Evolutionary conservation across 2,888 invertebrate species (phyloP).

Genomic region (Xiphydria camelus): DNA sequence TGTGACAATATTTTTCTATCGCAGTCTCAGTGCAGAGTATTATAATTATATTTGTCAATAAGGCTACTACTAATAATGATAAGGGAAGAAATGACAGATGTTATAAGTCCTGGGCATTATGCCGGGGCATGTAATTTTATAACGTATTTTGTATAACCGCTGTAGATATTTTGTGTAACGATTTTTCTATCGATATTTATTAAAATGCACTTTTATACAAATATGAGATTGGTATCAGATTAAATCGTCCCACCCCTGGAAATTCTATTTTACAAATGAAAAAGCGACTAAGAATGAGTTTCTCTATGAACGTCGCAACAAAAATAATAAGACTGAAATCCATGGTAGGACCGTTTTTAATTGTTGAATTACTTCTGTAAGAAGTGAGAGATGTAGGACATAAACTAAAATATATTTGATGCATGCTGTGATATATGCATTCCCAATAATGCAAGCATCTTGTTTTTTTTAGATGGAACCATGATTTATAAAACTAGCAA

Average conservation of each 20-base stretch:
- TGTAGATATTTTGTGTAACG: conserved; percentile 54
- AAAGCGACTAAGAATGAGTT: too few relatives aligned
- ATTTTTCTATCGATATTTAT: conserved; percentile 54
- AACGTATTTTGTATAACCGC: conserved; percentile 49
- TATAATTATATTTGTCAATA: conserved; percentile 41
- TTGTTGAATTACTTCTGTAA: too few relatives aligned
- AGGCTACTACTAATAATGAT: conserved; percentile 28
- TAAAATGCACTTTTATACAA: conserved; percentile 53
- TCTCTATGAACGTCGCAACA: not conserved
- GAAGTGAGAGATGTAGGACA: too few relatives aligned
- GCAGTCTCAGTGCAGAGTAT: conserved; percentile 45
- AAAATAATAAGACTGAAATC: not conserved
- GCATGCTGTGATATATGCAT: too few relatives aligned
- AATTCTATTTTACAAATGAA: not conserved
- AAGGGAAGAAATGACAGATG: conserved; percentile 35
- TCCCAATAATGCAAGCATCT: too few relatives aligned
- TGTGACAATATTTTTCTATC: conserved; percentile 49
- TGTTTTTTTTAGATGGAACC: too few relatives aligned
- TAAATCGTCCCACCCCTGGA: too few relatives aligned
- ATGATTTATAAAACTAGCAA: too few relatives aligned
- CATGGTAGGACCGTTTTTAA: too few relatives aligned
- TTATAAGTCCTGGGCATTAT: conserved; percentile 38
- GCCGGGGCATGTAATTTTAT: conserved; percentile 50
- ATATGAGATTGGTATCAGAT: too few relatives aligned
- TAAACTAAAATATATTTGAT: too few relatives aligned